Conservation (phyloP, 2,797 vertebrate species). For the Muscicapa comitata region DNA sequence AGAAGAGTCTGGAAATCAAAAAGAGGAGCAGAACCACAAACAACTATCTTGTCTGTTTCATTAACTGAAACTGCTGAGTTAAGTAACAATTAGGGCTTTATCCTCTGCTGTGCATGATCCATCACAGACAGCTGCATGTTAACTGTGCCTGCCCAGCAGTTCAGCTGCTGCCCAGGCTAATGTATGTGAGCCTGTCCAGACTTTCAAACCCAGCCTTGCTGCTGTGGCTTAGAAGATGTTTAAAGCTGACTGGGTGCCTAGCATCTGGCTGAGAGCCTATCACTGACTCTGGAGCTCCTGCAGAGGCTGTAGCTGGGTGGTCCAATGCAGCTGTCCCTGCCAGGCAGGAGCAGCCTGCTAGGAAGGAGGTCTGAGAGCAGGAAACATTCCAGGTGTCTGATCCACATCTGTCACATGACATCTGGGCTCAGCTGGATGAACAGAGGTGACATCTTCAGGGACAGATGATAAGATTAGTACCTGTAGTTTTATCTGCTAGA, state of each 20-base stretch:
- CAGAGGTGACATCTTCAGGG: background rate
- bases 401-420: background rate
- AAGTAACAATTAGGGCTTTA: background rate
- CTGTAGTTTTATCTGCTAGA: background rate
- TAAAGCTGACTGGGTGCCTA: background rate
- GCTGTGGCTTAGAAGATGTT: background rate
- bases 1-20: background rate
- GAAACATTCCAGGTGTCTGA: background rate
- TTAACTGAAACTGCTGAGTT: background rate
- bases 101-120: background rate
- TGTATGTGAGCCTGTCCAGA: rapidly evolving
- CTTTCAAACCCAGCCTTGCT: background rate
- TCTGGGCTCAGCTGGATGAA: background rate
- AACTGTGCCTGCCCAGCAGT: background rate
- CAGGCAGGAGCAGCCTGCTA: background rate
- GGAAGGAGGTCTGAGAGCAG: background rate
- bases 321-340: background rate
- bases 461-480: background rate
- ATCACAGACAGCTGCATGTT: background rate
- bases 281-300: background rate
- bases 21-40: background rate
- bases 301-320: background rate
- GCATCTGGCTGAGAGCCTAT: background rate
- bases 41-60: background rate
- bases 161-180: background rate